Conservation (phyloP, 2,113 vertebrate species). For the Anas platyrhynchos region DNA sequence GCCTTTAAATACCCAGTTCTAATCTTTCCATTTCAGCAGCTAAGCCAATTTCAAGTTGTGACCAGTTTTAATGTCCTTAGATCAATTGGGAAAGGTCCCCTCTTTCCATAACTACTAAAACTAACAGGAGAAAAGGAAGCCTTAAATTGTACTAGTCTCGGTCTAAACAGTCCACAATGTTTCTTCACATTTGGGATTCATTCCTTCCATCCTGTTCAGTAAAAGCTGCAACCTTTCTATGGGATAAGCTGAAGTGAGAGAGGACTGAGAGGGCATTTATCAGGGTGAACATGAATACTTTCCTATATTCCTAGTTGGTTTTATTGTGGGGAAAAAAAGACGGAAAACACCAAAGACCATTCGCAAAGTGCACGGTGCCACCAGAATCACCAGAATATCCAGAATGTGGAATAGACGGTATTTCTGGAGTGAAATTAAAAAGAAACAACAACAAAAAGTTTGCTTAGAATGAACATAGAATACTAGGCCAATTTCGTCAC, state of each 20-base stretch:
- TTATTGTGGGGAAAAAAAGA: background rate
- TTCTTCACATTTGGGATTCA: background rate
- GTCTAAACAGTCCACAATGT: background rate
- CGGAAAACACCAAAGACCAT: background rate
- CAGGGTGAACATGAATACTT: background rate
- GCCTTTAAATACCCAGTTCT: background rate
- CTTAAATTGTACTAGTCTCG: background rate
- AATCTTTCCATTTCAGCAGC: background rate
- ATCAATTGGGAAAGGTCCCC: background rate
- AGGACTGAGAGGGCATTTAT: background rate
- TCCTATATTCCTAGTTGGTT: background rate
- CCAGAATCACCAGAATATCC: background rate
- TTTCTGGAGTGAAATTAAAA: background rate
- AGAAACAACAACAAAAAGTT: background rate
- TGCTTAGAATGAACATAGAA: background rate
- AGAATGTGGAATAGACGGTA: background rate
- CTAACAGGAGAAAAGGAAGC: background rate
- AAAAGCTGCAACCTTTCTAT: background rate
- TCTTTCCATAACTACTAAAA: background rate
- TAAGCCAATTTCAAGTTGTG: background rate
- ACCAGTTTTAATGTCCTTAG: background rate
- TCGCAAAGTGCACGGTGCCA: background rate
- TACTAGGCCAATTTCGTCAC: background rate
- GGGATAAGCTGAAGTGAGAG: background rate
- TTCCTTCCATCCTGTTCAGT: background rate